Conservation (phyloP, 64 coral and sea anemone genomes). For the Stichodactyla mertensii region DNA sequence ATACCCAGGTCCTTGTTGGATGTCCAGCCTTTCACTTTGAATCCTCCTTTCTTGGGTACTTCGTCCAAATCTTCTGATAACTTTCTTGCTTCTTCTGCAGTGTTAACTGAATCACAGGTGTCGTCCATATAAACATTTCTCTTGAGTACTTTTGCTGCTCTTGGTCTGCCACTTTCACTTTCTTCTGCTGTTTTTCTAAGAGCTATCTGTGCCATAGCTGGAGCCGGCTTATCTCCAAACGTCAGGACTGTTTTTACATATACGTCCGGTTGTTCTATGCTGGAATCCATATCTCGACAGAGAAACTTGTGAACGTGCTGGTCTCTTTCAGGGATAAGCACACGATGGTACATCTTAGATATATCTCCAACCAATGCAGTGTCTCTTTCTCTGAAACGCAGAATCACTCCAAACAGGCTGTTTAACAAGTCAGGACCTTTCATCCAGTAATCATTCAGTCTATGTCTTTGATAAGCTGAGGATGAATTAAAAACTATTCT, state of each 20-base stretch:
- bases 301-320: constrained; percentile 22
- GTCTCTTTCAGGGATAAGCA: constrained; percentile 10
- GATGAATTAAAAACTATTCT: constrained; percentile 19
- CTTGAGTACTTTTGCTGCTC: constrained; percentile 1
- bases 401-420: constrained; percentile 46
- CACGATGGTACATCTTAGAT: not conserved
- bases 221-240: constrained; percentile 32
- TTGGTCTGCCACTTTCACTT: not conserved
- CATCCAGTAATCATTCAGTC: constrained; percentile 50
- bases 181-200: not conserved
- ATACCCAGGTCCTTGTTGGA: too few species aligned
- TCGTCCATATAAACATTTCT: constrained; percentile 36
- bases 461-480: constrained; percentile 19
- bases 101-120: constrained; percentile 27
- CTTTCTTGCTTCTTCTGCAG: not conserved
- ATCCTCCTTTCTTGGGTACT: too few species aligned
- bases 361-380: constrained; percentile 13
- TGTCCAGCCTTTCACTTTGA: too few species aligned
- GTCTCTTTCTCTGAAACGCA: constrained; percentile 22
- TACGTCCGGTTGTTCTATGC: constrained; percentile 1
- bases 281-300: not conserved
- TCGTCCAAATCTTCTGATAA: too few species aligned
- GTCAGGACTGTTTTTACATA: constrained; percentile 30
- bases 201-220: constrained; percentile 27
- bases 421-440: constrained; percentile 10